A percentile compares a stretch with the other conserved stretches of the same genome.
phyloP scores from a whole-genome alignment of 2,888 invertebrate species.

The Hoplodrina blanda region DNA sequence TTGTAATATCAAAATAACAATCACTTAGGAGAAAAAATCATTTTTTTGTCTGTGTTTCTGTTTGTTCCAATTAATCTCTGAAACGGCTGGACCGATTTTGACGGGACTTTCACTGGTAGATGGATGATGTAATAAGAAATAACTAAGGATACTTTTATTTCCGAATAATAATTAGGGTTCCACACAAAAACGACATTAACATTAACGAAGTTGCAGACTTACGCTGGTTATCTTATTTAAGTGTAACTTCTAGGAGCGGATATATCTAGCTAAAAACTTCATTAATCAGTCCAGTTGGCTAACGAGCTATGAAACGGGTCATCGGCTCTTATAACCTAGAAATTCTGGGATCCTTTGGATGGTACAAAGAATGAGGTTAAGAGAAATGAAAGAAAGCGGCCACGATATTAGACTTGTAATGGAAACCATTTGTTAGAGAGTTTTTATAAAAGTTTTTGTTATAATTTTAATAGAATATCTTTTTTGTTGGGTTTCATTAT shows the following conservation, averaged over 20 bases:
- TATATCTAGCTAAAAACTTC: constrained; percentile 41
- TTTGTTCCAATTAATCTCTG: too few relatives aligned
- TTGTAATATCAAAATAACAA: too few relatives aligned
- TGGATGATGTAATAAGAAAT: too few relatives aligned
- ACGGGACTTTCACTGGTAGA: too few relatives aligned
- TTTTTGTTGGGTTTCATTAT: constrained; percentile 25
- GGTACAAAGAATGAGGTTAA: constrained; percentile 53
- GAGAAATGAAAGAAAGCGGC: constrained; percentile 51
- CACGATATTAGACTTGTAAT: constrained; percentile 62
- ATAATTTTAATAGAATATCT: constrained; percentile 40
- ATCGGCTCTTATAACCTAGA: constrained; percentile 53
- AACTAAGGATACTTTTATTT: too few relatives aligned
- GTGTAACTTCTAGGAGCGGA: constrained; percentile 11
- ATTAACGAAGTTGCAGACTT: too few relatives aligned
- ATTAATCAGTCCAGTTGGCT: constrained; percentile 52
- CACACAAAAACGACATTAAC: too few relatives aligned
- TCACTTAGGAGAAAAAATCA: too few relatives aligned
- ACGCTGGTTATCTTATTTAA: background rate
- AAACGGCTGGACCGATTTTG: too few relatives aligned
- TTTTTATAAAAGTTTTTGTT: constrained; percentile 53
- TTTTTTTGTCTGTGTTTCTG: too few relatives aligned
- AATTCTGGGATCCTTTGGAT: constrained; percentile 41
- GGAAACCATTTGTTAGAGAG: constrained; percentile 55
- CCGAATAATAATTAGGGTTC: too few relatives aligned
- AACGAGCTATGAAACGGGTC: constrained; percentile 53